Percentiles rank a stretch among this genome's conserved stretches.
phyloP scores from a whole-genome alignment of 2,888 invertebrate genomes.

The Mayetiola destructor region DNA sequence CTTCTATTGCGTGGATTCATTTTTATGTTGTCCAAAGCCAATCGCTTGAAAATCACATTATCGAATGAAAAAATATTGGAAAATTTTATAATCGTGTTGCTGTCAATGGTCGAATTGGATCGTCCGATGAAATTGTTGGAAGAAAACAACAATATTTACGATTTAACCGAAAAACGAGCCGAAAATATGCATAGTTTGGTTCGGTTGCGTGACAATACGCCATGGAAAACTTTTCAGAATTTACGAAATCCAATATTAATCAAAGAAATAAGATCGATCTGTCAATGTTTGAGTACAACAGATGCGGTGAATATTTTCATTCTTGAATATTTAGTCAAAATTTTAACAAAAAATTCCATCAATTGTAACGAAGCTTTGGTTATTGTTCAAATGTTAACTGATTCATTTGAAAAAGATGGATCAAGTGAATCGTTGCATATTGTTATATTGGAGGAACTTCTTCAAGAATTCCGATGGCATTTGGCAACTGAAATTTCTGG shows the following conservation, averaged over 20 bases:
- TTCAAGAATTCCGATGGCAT: conserved; percentile 30
- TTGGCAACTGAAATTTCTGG: conserved; percentile 27
- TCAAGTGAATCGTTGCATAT: neutral
- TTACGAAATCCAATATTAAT: neutral
- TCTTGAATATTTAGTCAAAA: neutral
- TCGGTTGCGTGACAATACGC: neutral
- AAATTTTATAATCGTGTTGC: conserved; percentile 41
- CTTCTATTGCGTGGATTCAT: conserved; percentile 54
- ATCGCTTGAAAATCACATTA: conserved; percentile 43
- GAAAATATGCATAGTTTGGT: neutral
- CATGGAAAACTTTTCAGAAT: neutral
- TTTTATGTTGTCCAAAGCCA: conserved; percentile 38
- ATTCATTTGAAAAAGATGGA: neutral
- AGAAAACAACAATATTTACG: neutral
- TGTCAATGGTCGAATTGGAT: conserved; percentile 27
- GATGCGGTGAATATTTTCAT: neutral
- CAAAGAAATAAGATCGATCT: neutral
- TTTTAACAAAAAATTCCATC: neutral
- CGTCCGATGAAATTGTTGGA: neutral
- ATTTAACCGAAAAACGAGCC: neutral
- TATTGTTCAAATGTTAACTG: neutral
- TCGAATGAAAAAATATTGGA: conserved; percentile 39
- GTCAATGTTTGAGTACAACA: neutral
- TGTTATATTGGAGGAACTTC: conserved; percentile 25
- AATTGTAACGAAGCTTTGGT: neutral